Evolutionary conservation across 1,140 invertebrate genomes (phyloP), one percentile per base, ranked within the genome.

Genomic region (Hyles vespertilio): DNA sequence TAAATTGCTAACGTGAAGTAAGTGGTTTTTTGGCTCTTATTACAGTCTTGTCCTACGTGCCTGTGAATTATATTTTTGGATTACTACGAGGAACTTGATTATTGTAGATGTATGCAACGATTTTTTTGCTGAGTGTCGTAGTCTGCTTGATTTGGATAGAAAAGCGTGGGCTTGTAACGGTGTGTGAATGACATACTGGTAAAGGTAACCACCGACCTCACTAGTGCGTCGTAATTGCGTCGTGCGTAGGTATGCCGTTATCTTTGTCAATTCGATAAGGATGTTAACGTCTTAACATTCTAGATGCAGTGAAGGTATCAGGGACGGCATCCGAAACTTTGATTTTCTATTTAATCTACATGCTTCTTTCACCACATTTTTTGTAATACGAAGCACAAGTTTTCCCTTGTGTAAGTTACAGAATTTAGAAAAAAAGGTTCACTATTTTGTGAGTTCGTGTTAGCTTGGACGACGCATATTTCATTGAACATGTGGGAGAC

Each of bases 141-240:
- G 8, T 58, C 44, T n/a, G 45, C 47, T 50, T 51, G 36, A 5
- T 55, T 55, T 11, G 10, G 44, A 61, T 58, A 11, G 33, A 48
- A 50, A 50, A 54, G 57, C 51, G 59, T 64, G 63, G 68, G 59
- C 36, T 50, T 58, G 36, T 61, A 40, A 40, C 36, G 36, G 36
- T 40, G 36, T 40, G 36, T 8, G 36, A 40, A 65, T 63, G 36
- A 43, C 50, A 51, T 44, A 60, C 63, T 65, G 59, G 51, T 65
- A 63, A 36, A 66, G 58, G 52, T 63, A 72, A 69, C 62, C 51
- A 63, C 59, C 58, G 58, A 46, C 63, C 67, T 46, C 49, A 61
- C 52, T 78, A 84, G 74, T 87, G 83, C 84, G 83, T 84, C 81
- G 80, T 81, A 84, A 79, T 80, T 84, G 81, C 70, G 67, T 73